Base-by-base conservation (phyloP, 2,888 invertebrate species). In the Erebia epiphron region DNA sequence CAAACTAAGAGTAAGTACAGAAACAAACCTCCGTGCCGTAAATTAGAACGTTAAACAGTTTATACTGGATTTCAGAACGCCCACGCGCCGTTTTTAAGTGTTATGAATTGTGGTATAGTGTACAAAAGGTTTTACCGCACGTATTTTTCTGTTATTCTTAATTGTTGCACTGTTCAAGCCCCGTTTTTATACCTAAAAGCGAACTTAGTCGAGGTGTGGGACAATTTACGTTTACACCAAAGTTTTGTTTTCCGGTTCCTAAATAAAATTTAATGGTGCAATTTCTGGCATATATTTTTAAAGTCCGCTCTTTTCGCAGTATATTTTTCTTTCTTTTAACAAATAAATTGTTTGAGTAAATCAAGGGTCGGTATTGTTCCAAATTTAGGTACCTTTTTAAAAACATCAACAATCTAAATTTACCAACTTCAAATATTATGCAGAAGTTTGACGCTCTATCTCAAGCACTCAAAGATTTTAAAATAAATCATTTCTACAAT, bases 21-120 rank as follows among this genome's bases (percentile, higher is more conserved):
- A 77, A 79, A 75, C 78, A 76, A 76, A 77, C 69, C 76, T 75
- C 69, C 52, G 68, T 75, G 77, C 74, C 74, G 76, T 75, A 75
- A 79, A 78, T 77, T 77, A 76, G 75, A 77, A 68, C 76, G 73
- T 75, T 75, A 66, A 69, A 73, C 71, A 66, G 73, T 77, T 74
- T 76, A 72, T 75, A 75, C 75, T 75, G 75, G 72, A 75, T 73
- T 75, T 72, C 74, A 76, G 77, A 76, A 70, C 71, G 70, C 69
- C 72, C 70, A 70, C 72, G 62, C 63, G 50, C 67, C 67, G 62
- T 56, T 57, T 68, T 67, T 43, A 69, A 68, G 69, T 62, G 71
- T 73, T 72, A 74, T 72, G 72, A 70, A 72, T 67, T 69, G 71
- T 70, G 65, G 70, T 66, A 72, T 67, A 68, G 71, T 70, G 68